Percentiles rank a stretch among this genome's conserved stretches.
Conservation (phyloP, 1,140 invertebrate genomes). For the Globodera ellingtonae region DNA sequence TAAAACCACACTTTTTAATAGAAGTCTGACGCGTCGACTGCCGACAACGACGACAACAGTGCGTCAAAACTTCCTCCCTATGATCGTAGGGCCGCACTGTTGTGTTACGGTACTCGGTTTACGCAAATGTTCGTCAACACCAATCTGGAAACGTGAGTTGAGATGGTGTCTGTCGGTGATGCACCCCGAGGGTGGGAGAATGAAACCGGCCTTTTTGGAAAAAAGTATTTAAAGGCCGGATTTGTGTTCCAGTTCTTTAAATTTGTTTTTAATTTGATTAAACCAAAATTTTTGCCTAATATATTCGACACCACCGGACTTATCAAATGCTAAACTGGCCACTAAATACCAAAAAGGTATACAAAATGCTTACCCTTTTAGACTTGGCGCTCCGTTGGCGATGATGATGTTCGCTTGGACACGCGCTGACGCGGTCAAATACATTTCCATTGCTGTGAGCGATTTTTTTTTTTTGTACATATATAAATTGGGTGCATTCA, state of each 20-base stretch:
- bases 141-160: conserved; percentile 43
- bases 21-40: background rate
- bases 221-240: too few relatives aligned
- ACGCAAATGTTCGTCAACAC: conserved; percentile 52
- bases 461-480: background rate
- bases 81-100: conserved; percentile 26
- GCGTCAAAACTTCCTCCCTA: conserved; percentile 32
- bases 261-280: too few relatives aligned
- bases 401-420: conserved; percentile 51
- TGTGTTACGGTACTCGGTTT: conserved; percentile 45
- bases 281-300: too few relatives aligned
- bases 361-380: conserved; percentile 25
- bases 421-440: conserved; percentile 31
- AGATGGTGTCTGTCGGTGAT: too few relatives aligned
- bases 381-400: conserved; percentile 40
- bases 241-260: too few relatives aligned
- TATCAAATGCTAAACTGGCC: too few relatives aligned
- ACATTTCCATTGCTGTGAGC: conserved; percentile 31
- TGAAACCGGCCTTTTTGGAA: too few relatives aligned
- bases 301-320: too few relatives aligned
- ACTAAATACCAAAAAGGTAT: background rate
- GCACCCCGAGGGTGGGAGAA: too few relatives aligned
- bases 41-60: background rate
- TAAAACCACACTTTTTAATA: background rate
- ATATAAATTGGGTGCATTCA: background rate